Percentiles rank a stretch among this genome's conserved stretches.
phyloP scores from a whole-genome alignment of 1,140 invertebrate species.

The Drosophila parabipectinata region DNA sequence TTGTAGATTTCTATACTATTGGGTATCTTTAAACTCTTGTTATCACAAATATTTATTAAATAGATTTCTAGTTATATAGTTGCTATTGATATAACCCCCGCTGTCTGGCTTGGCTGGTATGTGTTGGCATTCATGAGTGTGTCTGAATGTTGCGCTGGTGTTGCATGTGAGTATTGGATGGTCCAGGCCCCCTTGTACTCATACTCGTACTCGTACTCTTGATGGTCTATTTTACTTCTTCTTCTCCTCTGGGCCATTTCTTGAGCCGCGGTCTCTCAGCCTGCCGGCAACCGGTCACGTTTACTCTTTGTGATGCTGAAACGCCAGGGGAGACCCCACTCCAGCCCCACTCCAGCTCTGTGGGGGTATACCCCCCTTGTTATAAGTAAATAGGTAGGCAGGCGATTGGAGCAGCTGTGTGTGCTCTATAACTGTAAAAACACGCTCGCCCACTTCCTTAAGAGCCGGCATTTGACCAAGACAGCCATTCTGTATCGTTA shows the following conservation, averaged over 20 bases:
- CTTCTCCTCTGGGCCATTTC: constrained; percentile 23
- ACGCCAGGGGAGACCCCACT: neutral
- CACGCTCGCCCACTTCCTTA: constrained; percentile 78
- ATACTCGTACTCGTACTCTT: constrained; percentile 29
- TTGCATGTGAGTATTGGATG: constrained; percentile 46
- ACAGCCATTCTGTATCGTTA: constrained; percentile 37
- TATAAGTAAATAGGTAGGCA: constrained; percentile 20
- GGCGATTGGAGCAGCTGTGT: constrained; percentile 63
- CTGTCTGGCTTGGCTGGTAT: constrained; percentile 10
- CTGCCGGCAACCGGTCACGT: constrained; percentile 74
- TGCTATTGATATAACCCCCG: neutral
- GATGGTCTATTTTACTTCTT: constrained; percentile 49
- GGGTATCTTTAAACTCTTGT: neutral
- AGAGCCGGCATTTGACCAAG: constrained; percentile 45
- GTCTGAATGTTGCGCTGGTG: constrained; percentile 25
- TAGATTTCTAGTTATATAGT: neutral
- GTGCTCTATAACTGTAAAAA: constrained; percentile 79
- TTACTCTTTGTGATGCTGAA: constrained; percentile 36
- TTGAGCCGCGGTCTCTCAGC: constrained; percentile 32
- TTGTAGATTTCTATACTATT: neutral
- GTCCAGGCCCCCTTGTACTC: constrained; percentile 25
- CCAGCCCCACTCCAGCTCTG: neutral
- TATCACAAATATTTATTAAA: neutral
- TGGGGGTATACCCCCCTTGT: neutral
- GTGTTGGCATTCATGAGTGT: constrained; percentile 25